Evolutionary conservation across 2,888 invertebrate species (phyloP).

Genomic region (Spisula subtruncata): DNA sequence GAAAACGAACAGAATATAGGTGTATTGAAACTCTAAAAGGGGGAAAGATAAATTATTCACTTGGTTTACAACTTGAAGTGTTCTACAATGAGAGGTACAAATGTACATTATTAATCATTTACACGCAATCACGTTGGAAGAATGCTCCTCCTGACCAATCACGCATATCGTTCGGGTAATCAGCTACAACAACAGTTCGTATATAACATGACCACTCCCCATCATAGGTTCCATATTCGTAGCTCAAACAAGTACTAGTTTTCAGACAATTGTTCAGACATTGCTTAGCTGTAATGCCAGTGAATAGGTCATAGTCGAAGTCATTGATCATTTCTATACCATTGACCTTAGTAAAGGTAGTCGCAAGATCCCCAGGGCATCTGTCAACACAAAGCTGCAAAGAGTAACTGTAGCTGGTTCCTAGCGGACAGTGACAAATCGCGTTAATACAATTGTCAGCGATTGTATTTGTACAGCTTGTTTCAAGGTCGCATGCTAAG

Average conservation of each 20-base stretch:
- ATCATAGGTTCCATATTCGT: background rate
- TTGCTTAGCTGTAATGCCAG: background rate
- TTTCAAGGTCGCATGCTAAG: background rate
- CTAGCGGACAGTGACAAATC: background rate
- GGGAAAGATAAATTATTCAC: too few species aligned
- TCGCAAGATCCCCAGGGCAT: background rate
- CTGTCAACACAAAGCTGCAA: background rate
- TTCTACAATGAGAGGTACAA: too few species aligned
- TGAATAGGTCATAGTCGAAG: background rate
- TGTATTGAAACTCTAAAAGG: too few species aligned
- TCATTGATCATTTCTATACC: background rate
- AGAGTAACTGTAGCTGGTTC: background rate
- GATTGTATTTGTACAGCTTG: background rate
- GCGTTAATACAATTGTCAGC: background rate
- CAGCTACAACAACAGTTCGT: background rate
- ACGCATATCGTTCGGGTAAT: background rate
- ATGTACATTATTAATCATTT: background rate
- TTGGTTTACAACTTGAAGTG: too few species aligned
- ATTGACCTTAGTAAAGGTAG: background rate
- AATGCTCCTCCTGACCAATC: background rate
- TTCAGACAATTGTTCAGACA: background rate
- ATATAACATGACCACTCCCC: background rate
- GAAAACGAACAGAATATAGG: too few species aligned
- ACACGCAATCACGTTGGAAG: slow-evolving; percentile 1
- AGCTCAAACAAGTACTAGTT: background rate